Evolutionary conservation across 2,797 vertebrate genomes (phyloP), one percentile per base, ranked within the genome.

Genomic region (Sorex maritimensis): DNA sequence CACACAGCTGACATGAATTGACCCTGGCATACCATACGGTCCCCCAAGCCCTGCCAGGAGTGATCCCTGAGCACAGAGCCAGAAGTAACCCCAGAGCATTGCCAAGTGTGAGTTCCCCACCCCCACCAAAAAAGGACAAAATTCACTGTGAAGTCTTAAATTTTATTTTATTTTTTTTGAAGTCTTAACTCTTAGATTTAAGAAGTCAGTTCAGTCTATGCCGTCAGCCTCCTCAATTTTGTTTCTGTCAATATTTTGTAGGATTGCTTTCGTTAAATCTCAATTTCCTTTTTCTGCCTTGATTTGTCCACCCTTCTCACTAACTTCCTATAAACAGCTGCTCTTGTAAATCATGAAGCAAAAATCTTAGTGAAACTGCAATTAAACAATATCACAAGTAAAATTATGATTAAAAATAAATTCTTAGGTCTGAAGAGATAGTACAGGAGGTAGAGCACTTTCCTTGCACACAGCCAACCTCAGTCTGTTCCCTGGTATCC

Each of bases 131-230:
- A 73, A 92, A 88, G 83, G 69, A 67, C 6, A 44, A 92, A 96
- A 91, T 81, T 87, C 72, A 88, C 81, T 85, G 82, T 75, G 4
- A 93, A 83, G 63, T 73, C 94, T 94, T 71, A 94, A 71, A 91
- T 9, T 52, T 52, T 52, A 52, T 52, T 52, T 52, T 52, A 52
- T 52, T 52, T 52, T 52, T 52, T 52, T 52, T 73, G 5, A 93
- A 84, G 58, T 71, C 95, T 92, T 68, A 95, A 72, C 86, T 77
- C 92, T 93, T 84, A 30, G 34, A 89, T n/a, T 87, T 92, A 69
- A 91, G 55, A 82, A 81, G 28, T 93, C 88, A 87, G 38, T 95
- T 92, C 44, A 88, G 86, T 75, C 63, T 90, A 91, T 44, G 24
- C 15, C 55, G 21, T 79, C 92, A 90, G 28, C n/a, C 77, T 88